Base-by-base conservation (phyloP, 1,140 invertebrate genomes). In the Eumeta japonica region DNA sequence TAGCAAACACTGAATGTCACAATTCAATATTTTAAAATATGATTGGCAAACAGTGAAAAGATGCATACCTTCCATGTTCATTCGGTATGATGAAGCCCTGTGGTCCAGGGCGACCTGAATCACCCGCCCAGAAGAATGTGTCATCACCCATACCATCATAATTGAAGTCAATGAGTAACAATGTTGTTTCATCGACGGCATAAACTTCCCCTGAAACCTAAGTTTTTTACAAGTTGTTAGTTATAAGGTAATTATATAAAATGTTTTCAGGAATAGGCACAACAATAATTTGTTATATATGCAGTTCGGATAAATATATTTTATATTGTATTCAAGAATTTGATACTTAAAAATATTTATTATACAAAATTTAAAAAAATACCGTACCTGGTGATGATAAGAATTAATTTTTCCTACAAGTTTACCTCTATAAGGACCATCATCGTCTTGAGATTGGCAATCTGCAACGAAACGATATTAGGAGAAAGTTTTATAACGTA, bases 71-170 rank as follows among this genome's bases (percentile, higher is more conserved):
- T 58, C 89, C 89, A 74, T 84, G 81, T 63, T 94, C 87, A 55
- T 94, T 87, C 3, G 91, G 88, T 2, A 95, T 86, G 40, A 95
- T 92, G 55, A 94, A 94, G 3, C 92, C 92, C 58, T 93, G 87
- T 0, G 90, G 89, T 3, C 90, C 90, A 0, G 92, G 91, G 16
- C 89, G 67, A 52, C 89, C 90, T 0, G 87, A 82, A n/a, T 87
- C 82, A 19, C 92, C 93, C 3, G 90, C 87, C 90, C 90, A 94
- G 62, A 96, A 95, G 65, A 92, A 95, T 3, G 90, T 89, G 58
- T 94, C 92, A 15, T 84, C 85, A 5, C 91, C 92, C 35, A 90
- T 89, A 12, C 93, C 93, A 75, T 95, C 92, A 50, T 95, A 96
- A 61, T 84, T 92, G 52, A 96, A 96, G 18, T 84, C 82, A 10